Evolutionary conservation across 1,140 invertebrate genomes (phyloP).

Genomic region (Nephotettix cincticeps): DNA sequence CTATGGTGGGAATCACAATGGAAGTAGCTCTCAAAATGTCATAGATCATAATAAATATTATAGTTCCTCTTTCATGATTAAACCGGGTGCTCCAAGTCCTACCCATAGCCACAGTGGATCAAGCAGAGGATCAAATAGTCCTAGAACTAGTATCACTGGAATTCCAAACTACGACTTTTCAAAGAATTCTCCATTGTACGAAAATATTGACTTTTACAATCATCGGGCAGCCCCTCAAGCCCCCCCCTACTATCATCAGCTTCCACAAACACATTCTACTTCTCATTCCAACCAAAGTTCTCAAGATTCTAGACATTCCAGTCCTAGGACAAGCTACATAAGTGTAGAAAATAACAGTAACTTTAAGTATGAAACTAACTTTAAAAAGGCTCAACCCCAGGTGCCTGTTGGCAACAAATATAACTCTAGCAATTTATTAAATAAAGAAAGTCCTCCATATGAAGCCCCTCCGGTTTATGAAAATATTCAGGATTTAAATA

Average conservation of each 20-base stretch:
- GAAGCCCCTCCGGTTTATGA: conserved; percentile 68
- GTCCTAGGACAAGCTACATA: conserved; percentile 52
- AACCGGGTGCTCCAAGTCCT: conserved; percentile 37
- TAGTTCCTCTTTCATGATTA: conserved; percentile 35
- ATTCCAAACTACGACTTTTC: conserved; percentile 35
- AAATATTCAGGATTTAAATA: conserved; percentile 60
- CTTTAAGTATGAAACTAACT: conserved; percentile 53
- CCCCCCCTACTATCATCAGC: conserved; percentile 62
- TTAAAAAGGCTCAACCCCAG: conserved; percentile 65
- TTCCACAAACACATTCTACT: conserved; percentile 51
- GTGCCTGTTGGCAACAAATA: conserved; percentile 62
- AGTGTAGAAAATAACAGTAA: conserved; percentile 34
- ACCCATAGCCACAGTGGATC: conserved; percentile 51
- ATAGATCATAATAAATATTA: conserved; percentile 41
- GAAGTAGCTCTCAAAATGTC: conserved; percentile 35
- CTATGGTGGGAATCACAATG: neutral
- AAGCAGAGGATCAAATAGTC: conserved; percentile 62
- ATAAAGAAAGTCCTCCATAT: conserved; percentile 54
- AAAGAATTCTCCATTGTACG: conserved; percentile 66
- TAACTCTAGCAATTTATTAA: conserved; percentile 49
- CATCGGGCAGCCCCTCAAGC: conserved; percentile 49
- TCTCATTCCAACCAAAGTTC: conserved; percentile 53
- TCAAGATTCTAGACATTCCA: conserved; percentile 55
- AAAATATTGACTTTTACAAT: conserved; percentile 77
- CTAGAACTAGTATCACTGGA: conserved; percentile 53